These are phyloP conservation scores for Periophthalmodon schlosseri DNA, from an alignment of 2,113 vertebrate genomes.

Conservation along the genomic window DNA sequence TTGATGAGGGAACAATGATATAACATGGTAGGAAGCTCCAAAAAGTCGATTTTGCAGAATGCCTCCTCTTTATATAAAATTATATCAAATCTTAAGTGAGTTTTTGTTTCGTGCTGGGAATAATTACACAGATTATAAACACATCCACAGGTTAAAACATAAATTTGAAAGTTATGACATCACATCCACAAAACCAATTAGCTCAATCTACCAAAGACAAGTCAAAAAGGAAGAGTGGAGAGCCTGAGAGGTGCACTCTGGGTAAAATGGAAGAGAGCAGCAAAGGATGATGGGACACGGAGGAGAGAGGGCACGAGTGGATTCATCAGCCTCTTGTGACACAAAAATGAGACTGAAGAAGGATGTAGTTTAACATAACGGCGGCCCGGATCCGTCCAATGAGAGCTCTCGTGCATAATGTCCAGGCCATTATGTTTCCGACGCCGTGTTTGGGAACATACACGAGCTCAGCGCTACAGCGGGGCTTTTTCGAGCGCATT, in stretches of 20 bases:
- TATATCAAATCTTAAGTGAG: neutral
- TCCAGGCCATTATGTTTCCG: neutral
- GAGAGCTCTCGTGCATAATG: neutral
- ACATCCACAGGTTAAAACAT: neutral
- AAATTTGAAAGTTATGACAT: neutral
- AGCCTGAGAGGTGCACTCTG: slow-evolving; percentile 2
- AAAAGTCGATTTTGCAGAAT: no score
- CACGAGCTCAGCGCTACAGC: neutral
- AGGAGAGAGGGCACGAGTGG: slow-evolving; percentile 26
- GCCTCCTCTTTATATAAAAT: neutral
- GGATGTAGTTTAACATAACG: neutral
- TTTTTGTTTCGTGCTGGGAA: neutral
- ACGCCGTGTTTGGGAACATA: neutral
- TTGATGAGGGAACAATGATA: no score
- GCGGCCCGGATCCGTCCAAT: neutral
- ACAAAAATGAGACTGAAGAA: slow-evolving; percentile 20
- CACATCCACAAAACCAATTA: neutral
- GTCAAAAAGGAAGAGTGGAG: slow-evolving; percentile 7
- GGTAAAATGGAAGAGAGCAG: slow-evolving; percentile 4
- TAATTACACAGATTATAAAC: neutral
- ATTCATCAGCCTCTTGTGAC: slow-evolving; percentile 39
- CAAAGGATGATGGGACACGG: slow-evolving; percentile 12
- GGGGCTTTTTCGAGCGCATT: neutral
- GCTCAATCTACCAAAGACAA: slow-evolving; percentile 22
- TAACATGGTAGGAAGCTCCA: no score